phyloP scores from a whole-genome alignment of 2,113 vertebrate genomes.

The Protobothrops mucrosquamatus region DNA sequence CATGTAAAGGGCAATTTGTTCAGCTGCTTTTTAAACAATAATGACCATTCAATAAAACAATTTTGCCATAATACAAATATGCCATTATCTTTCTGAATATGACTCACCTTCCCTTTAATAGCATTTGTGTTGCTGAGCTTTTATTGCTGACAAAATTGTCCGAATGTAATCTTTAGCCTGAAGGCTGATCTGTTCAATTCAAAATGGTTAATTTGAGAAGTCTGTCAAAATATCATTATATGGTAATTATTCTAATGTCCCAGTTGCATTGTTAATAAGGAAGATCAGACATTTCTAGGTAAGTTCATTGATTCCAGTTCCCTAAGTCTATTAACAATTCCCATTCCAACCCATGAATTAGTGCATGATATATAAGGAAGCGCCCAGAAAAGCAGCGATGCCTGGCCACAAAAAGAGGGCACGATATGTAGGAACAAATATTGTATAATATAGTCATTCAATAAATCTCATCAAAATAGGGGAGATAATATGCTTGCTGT shows the following conservation, averaged over 20 bases:
- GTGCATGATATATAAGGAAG: background rate
- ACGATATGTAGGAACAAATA: background rate
- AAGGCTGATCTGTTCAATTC: background rate
- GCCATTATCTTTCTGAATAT: background rate
- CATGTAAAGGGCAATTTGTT: background rate
- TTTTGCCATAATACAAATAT: background rate
- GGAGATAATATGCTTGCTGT: background rate
- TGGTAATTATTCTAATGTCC: background rate
- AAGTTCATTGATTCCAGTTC: background rate
- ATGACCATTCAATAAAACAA: background rate
- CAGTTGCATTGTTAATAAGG: background rate
- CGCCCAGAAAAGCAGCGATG: background rate
- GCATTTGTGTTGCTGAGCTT: background rate
- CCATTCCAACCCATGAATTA: background rate
- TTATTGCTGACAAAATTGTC: background rate
- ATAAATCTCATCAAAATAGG: background rate
- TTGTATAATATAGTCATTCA: background rate
- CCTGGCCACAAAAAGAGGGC: background rate
- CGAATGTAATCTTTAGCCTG: background rate
- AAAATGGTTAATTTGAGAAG: background rate
- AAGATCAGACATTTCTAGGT: background rate
- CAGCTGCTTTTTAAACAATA: conserved; percentile 28
- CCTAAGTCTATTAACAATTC: background rate
- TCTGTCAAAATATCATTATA: background rate
- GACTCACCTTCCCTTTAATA: too few species aligned